Evolutionary conservation across 2,797 vertebrate species (phyloP).

Genomic region (Atherinosoma microstoma): DNA sequence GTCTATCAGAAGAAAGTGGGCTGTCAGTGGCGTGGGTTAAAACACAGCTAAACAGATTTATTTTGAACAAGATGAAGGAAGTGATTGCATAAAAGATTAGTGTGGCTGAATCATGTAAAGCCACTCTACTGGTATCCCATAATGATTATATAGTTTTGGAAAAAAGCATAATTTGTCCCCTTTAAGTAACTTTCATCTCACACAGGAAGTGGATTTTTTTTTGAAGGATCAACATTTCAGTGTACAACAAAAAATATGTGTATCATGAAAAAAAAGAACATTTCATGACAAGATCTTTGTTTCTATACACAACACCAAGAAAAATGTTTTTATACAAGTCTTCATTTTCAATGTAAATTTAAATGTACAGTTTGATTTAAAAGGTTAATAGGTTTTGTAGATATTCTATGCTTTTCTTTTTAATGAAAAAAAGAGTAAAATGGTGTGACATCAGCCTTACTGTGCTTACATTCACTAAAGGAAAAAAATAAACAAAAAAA

Average conservation of each 20-base stretch:
- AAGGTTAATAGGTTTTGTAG: constrained; percentile 95
- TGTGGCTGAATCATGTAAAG: neutral
- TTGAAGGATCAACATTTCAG: constrained; percentile 77
- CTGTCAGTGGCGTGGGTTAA: neutral
- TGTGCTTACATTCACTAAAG: constrained; percentile 80
- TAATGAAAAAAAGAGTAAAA: constrained; percentile 75
- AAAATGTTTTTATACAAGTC: constrained; percentile 85
- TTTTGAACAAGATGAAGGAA: neutral
- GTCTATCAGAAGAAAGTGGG: neutral
- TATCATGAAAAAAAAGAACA: constrained; percentile 44
- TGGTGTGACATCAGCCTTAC: constrained; percentile 87
- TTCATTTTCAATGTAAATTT: constrained; percentile 94
- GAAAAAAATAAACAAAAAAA: constrained; percentile 51
- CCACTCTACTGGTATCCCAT: neutral
- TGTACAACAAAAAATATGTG: constrained; percentile 52
- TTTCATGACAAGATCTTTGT: constrained; percentile 89
- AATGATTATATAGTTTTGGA: neutral
- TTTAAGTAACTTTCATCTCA: constrained; percentile 71
- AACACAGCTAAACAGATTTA: neutral
- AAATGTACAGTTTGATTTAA: constrained; percentile 99
- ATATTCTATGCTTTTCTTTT: constrained; percentile 92
- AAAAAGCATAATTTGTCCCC: constrained; percentile 34
- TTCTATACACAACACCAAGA: constrained; percentile 89
- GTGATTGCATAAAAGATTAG: neutral
- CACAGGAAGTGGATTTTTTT: constrained; percentile 70